These are phyloP conservation scores for Ciconia boyciana DNA, from an alignment of 2,113 vertebrate genomes.

Conservation along the genomic window DNA sequence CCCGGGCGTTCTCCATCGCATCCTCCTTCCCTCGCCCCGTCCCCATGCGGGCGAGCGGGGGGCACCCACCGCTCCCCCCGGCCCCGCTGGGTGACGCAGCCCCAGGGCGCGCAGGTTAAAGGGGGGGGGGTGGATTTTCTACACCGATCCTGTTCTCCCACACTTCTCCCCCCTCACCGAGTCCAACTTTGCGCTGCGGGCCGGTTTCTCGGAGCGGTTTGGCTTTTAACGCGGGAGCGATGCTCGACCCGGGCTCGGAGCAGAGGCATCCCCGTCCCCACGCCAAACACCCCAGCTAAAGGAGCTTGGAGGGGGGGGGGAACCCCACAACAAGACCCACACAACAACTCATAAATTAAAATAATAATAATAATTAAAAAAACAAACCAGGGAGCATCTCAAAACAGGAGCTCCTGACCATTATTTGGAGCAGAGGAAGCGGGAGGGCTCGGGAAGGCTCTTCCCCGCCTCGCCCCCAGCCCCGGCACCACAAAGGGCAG, in stretches of 20 bases:
- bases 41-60: neutral
- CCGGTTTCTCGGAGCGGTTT: neutral
- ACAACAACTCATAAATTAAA: neutral
- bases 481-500: constrained; percentile 2
- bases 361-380: neutral
- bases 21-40: neutral
- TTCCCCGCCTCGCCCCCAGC: neutral
- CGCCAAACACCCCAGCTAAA: neutral
- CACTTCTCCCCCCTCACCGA: neutral
- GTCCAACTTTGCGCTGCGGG: neutral
- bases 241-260: neutral
- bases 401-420: neutral
- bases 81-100: neutral
- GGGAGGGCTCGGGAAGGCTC: neutral
- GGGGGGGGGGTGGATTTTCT: neutral
- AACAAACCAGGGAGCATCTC: neutral
- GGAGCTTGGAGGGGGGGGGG: neutral
- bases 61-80: neutral
- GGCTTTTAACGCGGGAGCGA: neutral
- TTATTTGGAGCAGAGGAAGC: neutral
- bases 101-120: neutral
- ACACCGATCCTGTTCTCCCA: rapidly evolving
- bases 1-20: neutral
- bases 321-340: rapidly evolving
- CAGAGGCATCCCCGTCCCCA: rapidly evolving